Base-by-base conservation (phyloP, 2,113 vertebrate genomes). In the Fulica atra region DNA sequence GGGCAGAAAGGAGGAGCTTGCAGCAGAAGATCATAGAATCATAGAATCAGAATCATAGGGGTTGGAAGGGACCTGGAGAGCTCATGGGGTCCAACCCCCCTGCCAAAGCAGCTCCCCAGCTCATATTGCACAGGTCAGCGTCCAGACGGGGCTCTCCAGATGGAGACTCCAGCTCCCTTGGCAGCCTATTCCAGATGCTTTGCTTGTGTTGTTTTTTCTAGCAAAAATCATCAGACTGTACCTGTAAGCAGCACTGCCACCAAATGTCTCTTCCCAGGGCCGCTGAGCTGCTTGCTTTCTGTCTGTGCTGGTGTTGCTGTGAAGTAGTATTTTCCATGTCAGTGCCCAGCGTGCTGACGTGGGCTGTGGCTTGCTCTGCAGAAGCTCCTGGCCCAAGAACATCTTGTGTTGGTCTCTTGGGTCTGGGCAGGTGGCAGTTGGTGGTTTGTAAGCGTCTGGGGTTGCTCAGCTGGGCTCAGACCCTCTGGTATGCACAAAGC, bases 231-330 rank as follows among this genome's bases (percentile, higher is more conserved):
- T 68, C 63, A 42, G 48, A n/a, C 3, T 26, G 2, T 38, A 29
- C 36, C 20, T 77, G 53, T 36, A 53, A 81, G 44, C 64, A 66
- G 18, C 1, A 1, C 15, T 76, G 35, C 35, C 63, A 9, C 46
- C n/a, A 13, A 46, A 13, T 61, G 2, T 1, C 48, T 80, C 59
- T 56, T 57, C 44, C 50, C 31, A 31, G 90, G 36, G 31, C 29
- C 0, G 1, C n/a, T 11, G 3, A 29, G 40, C 44, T 81, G n/a
- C 64, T 31, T 61, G 0, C 35, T 24, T 3, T 31, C 26, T 64
- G 48, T 33, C 56, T 59, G 61, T 74, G 51, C 25, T 91, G 72
- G 59, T 92, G 44, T 9, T 38, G 26, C 28, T 79, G 51, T 33
- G 19, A 44, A 33, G 40, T 13, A 4, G 0, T 7, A 1, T 64